Conservation (phyloP, 2,113 vertebrate species). For the Steatornis caripensis region DNA sequence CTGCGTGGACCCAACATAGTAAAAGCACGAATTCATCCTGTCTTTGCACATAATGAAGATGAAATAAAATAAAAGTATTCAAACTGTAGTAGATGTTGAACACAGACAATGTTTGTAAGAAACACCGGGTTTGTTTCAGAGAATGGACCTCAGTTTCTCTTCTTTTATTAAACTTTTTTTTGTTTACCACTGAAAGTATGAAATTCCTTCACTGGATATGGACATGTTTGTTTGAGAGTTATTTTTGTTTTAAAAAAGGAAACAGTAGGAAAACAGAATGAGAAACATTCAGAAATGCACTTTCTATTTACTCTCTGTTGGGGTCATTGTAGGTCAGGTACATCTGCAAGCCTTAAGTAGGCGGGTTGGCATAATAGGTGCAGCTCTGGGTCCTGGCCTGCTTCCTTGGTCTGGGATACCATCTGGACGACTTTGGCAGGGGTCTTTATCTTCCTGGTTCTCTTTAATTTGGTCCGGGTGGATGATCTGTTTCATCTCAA, state of each 20-base stretch:
- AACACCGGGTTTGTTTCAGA: background rate
- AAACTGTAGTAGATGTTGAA: background rate
- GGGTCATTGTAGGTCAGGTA: background rate
- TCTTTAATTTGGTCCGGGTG: background rate
- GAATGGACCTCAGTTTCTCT: background rate
- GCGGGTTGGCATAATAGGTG: background rate
- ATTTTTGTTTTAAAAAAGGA: background rate
- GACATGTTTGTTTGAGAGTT: background rate
- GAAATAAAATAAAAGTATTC: background rate
- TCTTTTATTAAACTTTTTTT: background rate
- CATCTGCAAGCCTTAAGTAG: background rate
- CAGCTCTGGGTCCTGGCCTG: background rate
- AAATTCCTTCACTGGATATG: background rate
- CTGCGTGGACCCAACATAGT: background rate
- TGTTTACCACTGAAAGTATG: background rate
- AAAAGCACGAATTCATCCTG: background rate
- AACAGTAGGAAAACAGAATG: background rate
- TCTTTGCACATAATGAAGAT: background rate
- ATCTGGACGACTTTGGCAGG: conserved; percentile 3
- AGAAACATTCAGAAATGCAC: background rate
- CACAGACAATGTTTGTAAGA: background rate
- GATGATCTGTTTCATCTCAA: background rate
- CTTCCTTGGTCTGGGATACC: background rate
- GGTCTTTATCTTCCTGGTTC: background rate
- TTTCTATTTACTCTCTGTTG: background rate